Evolutionary conservation across 2,888 invertebrate species (phyloP), one percentile per base, ranked within the genome.

Genomic region (Eupithecia subfuscata): DNA sequence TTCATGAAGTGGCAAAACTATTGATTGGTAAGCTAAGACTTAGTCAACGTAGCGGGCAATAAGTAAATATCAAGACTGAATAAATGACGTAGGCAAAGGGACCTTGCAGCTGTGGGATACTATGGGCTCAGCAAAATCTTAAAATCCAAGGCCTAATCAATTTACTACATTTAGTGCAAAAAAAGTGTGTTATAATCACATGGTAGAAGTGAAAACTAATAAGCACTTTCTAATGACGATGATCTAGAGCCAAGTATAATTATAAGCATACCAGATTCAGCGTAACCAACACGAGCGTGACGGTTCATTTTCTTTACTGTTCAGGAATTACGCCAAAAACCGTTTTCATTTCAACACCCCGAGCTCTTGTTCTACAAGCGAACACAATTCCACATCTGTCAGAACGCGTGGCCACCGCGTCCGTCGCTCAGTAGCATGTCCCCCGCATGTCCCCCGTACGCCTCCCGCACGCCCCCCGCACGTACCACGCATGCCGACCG

Each of bases 351-450:
- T 22, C 64, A 14, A 11, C 52, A 22, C 22, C 40, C n/a, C 48
- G 30, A 70, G 69, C 76, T 74, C 73, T 56, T n/a, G 25, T n/a
- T n/a, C 52, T 77, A 72, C 45, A 70, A 71, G 73, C 56, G 64
- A 70, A 70, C 75, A 78, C 82, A 80, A 81, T 81, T 76, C 81
- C 81, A 76, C 80, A 79, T 73, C 78, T 82, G 82, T 83, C 82
- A 81, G 76, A 75, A 69, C 71, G 71, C 75, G 71, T 73, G 74
- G 76, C 75, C 79, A 71, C 81, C 79, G 80, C 77, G 80, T 81
- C 80, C 79, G 77, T 75, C 74, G 71, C 75, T 68, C 64, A 64
- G 34, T 40, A 68, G 63, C 73, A 70, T 77, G 74, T 73, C 78
- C 63, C 30, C 79, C 69, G 65, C 71, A 70, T 77, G 74, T 73